Evolutionary conservation across 2,113 vertebrate species (phyloP).

Genomic region (Tangachromis dhanisi): DNA sequence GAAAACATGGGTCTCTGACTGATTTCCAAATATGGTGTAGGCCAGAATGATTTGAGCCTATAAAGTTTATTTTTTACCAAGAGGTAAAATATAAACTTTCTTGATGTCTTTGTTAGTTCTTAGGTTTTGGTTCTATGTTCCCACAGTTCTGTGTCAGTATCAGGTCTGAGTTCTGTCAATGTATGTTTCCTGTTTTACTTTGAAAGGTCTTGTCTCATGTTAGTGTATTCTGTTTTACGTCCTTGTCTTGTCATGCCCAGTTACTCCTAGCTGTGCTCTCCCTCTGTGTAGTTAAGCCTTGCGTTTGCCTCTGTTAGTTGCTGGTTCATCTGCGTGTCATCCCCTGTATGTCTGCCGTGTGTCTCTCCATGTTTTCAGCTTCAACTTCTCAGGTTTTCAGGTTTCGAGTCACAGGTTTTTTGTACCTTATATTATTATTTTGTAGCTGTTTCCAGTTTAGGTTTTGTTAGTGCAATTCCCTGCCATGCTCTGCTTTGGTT

Average conservation of each 20-base stretch:
- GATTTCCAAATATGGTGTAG: neutral
- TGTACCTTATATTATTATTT: neutral
- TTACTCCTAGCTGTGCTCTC: neutral
- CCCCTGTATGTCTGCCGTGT: neutral
- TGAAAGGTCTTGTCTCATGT: neutral
- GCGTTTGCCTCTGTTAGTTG: neutral
- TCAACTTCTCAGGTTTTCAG: neutral
- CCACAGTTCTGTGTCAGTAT: neutral
- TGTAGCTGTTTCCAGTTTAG: neutral
- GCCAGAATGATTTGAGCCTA: neutral
- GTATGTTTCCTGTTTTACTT: neutral
- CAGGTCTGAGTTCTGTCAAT: neutral
- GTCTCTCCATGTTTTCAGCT: neutral
- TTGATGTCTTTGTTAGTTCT: too few species aligned
- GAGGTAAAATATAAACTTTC: neutral
- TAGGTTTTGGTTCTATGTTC: too few species aligned
- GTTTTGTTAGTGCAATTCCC: accelerated
- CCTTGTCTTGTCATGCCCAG: neutral
- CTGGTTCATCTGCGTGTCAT: neutral
- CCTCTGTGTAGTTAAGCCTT: neutral
- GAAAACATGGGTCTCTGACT: neutral
- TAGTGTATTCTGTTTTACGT: neutral
- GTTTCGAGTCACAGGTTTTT: neutral
- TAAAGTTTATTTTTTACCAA: neutral
- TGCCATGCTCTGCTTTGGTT: neutral